Evolutionary conservation across 2,888 invertebrate genomes (phyloP).

Genomic region (Pristionchus japonicus): DNA sequence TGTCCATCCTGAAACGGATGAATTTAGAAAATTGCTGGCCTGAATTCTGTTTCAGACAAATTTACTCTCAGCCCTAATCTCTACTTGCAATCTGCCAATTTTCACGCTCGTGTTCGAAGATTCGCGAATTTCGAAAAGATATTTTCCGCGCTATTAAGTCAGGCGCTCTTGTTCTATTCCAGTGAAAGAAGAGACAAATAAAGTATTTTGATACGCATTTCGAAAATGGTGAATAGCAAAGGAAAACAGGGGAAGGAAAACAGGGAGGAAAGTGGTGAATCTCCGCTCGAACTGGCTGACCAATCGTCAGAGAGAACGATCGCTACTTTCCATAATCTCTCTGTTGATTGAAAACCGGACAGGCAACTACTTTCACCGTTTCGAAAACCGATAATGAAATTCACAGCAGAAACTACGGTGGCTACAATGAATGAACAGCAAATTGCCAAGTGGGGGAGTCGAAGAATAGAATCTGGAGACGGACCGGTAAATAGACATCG

Average conservation of each 20-base stretch:
- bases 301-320: not conserved
- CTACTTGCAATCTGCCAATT: not conserved
- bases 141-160: not conserved
- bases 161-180: not conserved
- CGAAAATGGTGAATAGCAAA: not conserved
- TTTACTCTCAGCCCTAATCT: not conserved
- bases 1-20: constrained; percentile 61
- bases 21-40: not conserved
- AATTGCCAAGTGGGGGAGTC: not conserved
- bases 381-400: not conserved
- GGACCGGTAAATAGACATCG: not conserved
- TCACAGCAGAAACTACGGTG: not conserved
- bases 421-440: not conserved
- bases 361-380: not conserved
- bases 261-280: not conserved
- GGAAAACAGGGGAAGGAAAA: no score
- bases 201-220: not conserved
- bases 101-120: not conserved
- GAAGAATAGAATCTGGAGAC: not conserved
- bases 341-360: not conserved
- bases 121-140: not conserved
- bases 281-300: not conserved
- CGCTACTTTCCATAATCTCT: not conserved
- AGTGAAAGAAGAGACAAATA: not conserved
- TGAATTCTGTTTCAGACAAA: not conserved